Evolutionary conservation across 2,888 invertebrate genomes (phyloP), one percentile per base, ranked within the genome.

Genomic region (Agriotes lineatus): DNA sequence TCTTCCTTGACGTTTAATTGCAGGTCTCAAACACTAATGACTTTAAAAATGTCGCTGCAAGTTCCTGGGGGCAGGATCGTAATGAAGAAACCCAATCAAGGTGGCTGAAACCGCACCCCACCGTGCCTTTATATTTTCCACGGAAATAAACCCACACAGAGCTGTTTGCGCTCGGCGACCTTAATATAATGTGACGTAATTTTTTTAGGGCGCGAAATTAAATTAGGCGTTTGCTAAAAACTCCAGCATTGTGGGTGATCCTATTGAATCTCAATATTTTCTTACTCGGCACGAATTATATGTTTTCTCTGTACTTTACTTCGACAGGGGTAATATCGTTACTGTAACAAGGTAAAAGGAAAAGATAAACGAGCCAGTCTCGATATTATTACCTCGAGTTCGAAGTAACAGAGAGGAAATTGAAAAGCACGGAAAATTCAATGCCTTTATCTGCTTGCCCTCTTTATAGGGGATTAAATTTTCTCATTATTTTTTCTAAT

Each of bases 371-470:
- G 48, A 48, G 48, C 48, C 48, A 20, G 48, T 48, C 48, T 48
- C 48, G 48, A 48, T 48, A 48, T 48, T 45, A 45, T 45, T 48
- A 48, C 25, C 48, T 9, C 19, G 19, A 12, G 22, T 22, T 22
- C n/a, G 48, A 48, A 48, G 48, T 45, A 45, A 45, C 45, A 22
- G 48, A 48, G 48, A 48, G 48, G n/a, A 48, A 48, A 48, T 48
- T 48, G 48, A 48, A 48, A 48, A 25, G 48, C 22, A 48, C 12
- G 25, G 25, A 48, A 48, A 48, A 48, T 48, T 48, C 48, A 48
- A 48, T 12, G 48, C 19, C 25, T 48, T 48, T 25, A 48, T 48
- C 48, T 10, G 14, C 48, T 48, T 20, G n/a, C 20, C 48, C 25
- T 14, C 48, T 6, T 48, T 48, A 48, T 22, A 20, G 10, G n/a